These are phyloP conservation scores for Artibeus lituratus DNA, from an alignment of 2,797 vertebrate genomes.

Conservation along the genomic window DNA sequence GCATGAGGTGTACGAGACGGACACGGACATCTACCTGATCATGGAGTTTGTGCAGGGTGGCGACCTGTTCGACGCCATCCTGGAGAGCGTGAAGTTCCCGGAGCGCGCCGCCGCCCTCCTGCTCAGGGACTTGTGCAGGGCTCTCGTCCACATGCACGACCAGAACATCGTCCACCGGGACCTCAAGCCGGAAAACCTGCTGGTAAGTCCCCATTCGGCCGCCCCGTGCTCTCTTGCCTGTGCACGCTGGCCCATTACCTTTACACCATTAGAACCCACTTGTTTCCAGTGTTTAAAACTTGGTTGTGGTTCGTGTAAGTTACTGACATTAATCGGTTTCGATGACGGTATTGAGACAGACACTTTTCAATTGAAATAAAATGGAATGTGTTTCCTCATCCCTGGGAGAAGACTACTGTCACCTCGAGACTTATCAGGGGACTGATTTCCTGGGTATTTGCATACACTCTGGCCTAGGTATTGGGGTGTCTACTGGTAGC, in stretches of 20 bases:
- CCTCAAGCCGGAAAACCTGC: slow-evolving; percentile 96
- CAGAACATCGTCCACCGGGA: slow-evolving; percentile 96
- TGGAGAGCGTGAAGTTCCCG: slow-evolving; percentile 90
- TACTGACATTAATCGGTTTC: neutral
- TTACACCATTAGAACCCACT: neutral
- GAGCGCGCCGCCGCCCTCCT: slow-evolving; percentile 90
- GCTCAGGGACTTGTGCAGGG: slow-evolving; percentile 92
- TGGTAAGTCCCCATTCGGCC: slow-evolving; percentile 85
- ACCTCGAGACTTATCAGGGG: neutral
- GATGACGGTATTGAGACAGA: neutral
- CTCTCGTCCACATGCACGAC: slow-evolving; percentile 93
- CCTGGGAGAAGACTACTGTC: neutral
- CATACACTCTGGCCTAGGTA: neutral
- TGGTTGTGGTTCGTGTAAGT: neutral
- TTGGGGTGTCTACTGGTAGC: neutral
- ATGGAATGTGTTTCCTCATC: neutral
- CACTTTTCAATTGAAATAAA: neutral
- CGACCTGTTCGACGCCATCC: slow-evolving; percentile 96
- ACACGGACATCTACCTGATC: slow-evolving; percentile 91
- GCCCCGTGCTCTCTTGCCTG: fast-evolving
- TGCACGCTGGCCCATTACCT: neutral
- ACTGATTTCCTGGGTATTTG: neutral
- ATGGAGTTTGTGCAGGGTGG: slow-evolving; percentile 95
- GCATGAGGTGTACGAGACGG: slow-evolving; percentile 91
- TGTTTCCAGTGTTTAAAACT: neutral